Conservation (phyloP, 2,113 vertebrate genomes). For the Gobiocypris rarus region DNA sequence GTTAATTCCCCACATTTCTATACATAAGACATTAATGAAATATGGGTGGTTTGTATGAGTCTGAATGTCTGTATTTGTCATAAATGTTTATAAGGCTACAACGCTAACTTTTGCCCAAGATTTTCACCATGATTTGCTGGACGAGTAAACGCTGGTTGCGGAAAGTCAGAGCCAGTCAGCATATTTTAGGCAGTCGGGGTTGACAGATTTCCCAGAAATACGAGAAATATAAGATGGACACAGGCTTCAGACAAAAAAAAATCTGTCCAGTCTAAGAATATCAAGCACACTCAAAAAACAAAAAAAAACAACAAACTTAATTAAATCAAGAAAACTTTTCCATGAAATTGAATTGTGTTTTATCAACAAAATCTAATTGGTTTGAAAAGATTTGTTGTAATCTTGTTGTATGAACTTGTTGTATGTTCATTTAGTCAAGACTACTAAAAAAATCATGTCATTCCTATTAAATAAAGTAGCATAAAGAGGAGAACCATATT, state of each 20-base stretch:
- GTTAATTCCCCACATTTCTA: not conserved
- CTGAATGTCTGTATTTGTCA: not conserved
- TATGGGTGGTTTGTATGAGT: not conserved
- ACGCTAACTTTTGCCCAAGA: no score
- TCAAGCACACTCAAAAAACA: not conserved
- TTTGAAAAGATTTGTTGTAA: no score
- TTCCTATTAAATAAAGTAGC: no score
- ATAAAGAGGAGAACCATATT: no score
- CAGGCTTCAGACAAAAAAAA: not conserved
- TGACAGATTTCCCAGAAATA: not conserved
- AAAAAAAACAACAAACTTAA: no score
- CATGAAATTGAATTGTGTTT: no score
- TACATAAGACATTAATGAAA: not conserved
- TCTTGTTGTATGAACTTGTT: no score
- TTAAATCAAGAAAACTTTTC: no score
- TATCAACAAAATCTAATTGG: no score
- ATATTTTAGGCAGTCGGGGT: not conserved
- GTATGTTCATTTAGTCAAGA: no score
- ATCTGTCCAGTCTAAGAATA: not conserved
- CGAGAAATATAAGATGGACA: no score
- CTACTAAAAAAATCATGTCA: no score
- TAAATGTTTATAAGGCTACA: not conserved
- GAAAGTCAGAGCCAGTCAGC: not conserved
- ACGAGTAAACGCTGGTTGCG: not conserved
- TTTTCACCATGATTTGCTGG: not conserved